These are phyloP conservation scores for Eumeta japonica DNA, from an alignment of 1,140 invertebrate genomes.

Conservation along the genomic window DNA sequence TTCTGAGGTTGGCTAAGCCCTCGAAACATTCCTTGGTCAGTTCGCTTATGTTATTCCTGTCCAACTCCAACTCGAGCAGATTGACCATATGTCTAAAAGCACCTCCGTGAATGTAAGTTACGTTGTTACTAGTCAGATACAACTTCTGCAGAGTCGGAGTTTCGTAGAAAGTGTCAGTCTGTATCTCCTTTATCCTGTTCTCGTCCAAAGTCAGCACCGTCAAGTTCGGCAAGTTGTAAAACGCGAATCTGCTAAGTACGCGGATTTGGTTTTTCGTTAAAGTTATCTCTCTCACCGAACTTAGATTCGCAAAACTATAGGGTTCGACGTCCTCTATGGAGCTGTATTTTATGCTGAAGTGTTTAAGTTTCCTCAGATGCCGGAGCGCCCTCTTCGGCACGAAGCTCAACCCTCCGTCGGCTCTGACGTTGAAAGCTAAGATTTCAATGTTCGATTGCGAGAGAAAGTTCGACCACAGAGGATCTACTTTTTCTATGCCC, in stretches of 20 bases:
- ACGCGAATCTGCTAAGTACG: conserved; percentile 63
- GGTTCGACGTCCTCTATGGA: conserved; percentile 66
- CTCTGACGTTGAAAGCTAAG: conserved; percentile 67
- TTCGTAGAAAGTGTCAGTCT: conserved; percentile 69
- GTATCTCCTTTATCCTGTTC: conserved; percentile 70
- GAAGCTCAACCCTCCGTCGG: conserved; percentile 64
- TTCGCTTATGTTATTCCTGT: conserved; percentile 68
- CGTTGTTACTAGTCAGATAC: conserved; percentile 71
- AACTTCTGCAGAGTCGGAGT: conserved; percentile 67
- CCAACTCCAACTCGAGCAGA: conserved; percentile 68
- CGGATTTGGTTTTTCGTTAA: conserved; percentile 69
- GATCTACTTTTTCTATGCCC: conserved; percentile 62
- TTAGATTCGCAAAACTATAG: conserved; percentile 70
- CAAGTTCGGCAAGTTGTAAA: conserved; percentile 67
- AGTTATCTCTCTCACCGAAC: conserved; percentile 65
- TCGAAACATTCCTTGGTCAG: conserved; percentile 70
- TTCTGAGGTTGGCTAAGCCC: conserved; percentile 66
- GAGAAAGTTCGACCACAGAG: conserved; percentile 69
- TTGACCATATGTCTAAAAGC: conserved; percentile 68
- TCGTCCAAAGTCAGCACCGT: conserved; percentile 67
- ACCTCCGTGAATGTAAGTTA: conserved; percentile 69
- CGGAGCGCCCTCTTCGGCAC: conserved; percentile 68
- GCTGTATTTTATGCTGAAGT: conserved; percentile 68
- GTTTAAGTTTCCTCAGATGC: conserved; percentile 64
- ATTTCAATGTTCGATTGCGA: conserved; percentile 68